Evolutionary conservation across 2,113 vertebrate species (phyloP).

Genomic region (Azemiops feae): DNA sequence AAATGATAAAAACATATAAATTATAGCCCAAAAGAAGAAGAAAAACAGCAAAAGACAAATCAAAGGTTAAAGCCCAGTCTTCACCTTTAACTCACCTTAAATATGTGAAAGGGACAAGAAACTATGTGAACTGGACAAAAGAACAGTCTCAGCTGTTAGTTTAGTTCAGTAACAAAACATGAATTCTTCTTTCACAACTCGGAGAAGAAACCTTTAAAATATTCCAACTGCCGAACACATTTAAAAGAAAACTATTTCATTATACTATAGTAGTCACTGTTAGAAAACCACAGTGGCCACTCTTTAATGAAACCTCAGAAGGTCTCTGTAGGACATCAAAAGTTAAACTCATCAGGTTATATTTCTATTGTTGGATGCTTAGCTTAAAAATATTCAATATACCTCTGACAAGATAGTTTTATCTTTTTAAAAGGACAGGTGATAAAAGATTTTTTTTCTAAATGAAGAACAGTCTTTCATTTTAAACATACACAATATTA

Average conservation of each 20-base stretch:
- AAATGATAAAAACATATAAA: constrained; percentile 74
- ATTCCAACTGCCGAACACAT: constrained; percentile 54
- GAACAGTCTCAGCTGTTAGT: constrained; percentile 44
- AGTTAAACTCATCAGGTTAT: constrained; percentile 53
- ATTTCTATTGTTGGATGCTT: constrained; percentile 50
- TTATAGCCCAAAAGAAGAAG: constrained; percentile 57
- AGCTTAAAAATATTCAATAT: constrained; percentile 61
- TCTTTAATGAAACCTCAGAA: constrained; percentile 27
- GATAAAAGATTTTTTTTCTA: constrained; percentile 60
- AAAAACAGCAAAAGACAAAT: constrained; percentile 58
- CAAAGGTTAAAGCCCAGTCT: constrained; percentile 51
- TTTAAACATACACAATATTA: constrained; percentile 74
- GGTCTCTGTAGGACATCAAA: constrained; percentile 52
- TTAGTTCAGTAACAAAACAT: constrained; percentile 54
- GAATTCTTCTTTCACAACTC: constrained; percentile 49
- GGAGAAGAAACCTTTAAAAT: constrained; percentile 38
- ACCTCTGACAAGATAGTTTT: constrained; percentile 62
- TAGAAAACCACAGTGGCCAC: constrained; percentile 62
- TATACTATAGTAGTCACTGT: constrained; percentile 55
- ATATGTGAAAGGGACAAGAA: constrained; percentile 54
- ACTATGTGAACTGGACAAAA: constrained; percentile 52
- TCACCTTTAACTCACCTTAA: constrained; percentile 50
- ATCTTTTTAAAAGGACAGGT: constrained; percentile 60
- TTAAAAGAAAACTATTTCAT: constrained; percentile 27
- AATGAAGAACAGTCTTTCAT: constrained; percentile 67